phyloP scores from a whole-genome alignment of 1,140 invertebrate genomes.

The Lethocerus indicus region DNA sequence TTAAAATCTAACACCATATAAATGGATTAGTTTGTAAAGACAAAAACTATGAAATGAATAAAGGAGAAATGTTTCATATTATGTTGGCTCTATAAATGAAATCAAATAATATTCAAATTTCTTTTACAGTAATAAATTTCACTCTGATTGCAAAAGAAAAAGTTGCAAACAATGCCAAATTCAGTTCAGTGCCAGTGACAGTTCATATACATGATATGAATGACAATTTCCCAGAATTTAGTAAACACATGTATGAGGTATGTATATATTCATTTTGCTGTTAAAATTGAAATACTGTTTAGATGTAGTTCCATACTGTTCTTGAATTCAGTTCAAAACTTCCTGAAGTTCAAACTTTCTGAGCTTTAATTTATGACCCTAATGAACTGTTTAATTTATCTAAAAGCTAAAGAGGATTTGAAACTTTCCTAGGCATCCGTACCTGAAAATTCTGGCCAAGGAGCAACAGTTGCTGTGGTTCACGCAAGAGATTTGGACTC shows the following conservation, averaged over 20 bases:
- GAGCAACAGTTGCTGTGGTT: constrained; percentile 65
- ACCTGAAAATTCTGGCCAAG: constrained; percentile 65
- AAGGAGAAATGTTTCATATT: too few species aligned
- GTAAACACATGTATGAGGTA: constrained; percentile 51
- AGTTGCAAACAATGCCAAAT: constrained; percentile 49
- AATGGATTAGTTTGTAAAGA: too few species aligned
- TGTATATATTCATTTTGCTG: constrained; percentile 2
- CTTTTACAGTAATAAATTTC: constrained; percentile 56
- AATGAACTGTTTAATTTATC: not conserved
- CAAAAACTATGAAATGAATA: too few species aligned
- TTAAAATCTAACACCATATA: too few species aligned
- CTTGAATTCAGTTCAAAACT: too few species aligned
- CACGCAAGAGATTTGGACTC: constrained; percentile 73
- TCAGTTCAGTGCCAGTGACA: constrained; percentile 64
- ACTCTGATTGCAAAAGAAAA: constrained; percentile 72
- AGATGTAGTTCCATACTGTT: too few species aligned
- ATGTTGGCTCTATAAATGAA: too few species aligned
- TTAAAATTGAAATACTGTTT: not conserved
- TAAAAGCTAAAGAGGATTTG: not conserved
- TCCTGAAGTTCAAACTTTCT: not conserved
- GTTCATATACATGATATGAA: constrained; percentile 81
- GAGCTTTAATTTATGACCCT: not conserved
- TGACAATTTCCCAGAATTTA: constrained; percentile 86
- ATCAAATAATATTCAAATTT: not conserved
- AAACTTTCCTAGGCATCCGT: constrained; percentile 34